phyloP scores from a whole-genome alignment of 2,797 vertebrate genomes.

The Saxicola maurus region DNA sequence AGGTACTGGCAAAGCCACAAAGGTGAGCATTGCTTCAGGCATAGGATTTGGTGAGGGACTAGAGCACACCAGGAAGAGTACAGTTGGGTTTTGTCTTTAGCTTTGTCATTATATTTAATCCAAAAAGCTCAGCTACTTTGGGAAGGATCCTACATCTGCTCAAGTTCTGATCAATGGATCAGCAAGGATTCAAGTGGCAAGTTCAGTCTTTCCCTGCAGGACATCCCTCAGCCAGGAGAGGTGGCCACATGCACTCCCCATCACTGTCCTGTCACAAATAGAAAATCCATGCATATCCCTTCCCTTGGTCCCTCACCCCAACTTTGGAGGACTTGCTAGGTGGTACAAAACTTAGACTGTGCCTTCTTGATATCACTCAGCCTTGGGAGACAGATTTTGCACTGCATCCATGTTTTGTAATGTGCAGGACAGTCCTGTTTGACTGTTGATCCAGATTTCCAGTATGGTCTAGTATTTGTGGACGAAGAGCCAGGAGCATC shows the following conservation, averaged over 20 bases:
- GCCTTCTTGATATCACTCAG: neutral
- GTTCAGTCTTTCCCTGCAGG: neutral
- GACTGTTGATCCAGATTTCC: too few relatives aligned
- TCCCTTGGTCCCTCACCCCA: neutral
- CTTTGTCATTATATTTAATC: neutral
- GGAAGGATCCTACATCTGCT: neutral
- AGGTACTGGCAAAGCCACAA: neutral
- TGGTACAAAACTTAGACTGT: neutral
- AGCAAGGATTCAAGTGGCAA: neutral
- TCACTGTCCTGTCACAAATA: neutral
- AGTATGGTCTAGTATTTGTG: rapidly evolving
- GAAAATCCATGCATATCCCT: neutral
- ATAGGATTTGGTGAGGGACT: neutral
- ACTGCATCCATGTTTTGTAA: neutral
- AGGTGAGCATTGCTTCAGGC: neutral
- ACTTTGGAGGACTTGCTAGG: neutral
- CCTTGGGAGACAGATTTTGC: neutral
- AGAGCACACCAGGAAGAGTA: neutral
- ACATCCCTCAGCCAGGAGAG: neutral
- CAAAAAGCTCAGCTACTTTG: neutral
- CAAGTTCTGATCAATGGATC: neutral
- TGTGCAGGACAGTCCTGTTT: neutral
- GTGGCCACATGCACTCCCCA: neutral
- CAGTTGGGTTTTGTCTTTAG: neutral
- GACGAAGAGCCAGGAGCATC: neutral